Evolutionary conservation across 2,113 vertebrate genomes (phyloP), one percentile per base, ranked within the genome.

Genomic region (Notiomystis cincta): DNA sequence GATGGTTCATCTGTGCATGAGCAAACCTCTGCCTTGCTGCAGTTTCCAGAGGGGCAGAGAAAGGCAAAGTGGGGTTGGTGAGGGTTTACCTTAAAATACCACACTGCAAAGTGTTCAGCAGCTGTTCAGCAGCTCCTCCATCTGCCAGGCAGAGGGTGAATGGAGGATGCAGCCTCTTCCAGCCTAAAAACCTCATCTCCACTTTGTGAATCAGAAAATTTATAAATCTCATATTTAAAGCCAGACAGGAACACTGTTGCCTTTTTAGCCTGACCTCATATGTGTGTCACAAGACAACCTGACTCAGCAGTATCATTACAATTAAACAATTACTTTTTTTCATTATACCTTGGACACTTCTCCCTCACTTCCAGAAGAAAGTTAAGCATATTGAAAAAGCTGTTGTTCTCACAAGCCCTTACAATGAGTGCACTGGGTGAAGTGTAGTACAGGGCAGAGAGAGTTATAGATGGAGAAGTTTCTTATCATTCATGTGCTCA

Each of bases 201-300:
- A 5, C 9, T 9, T 28, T 16, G 9, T 38, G 23, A 75, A 35
- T 38, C 1, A 2, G n/a, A 28, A 23, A 33, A 7, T 66, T 50
- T 67, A 23, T 7, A 48, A 4, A 53, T 58, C 23, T 7, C n/a
- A 22, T 45, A 58, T 21, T 93, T 87, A 86, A 82, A 72, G 28
- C 19, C 58, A 86, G n/a, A 40, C 2, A 3, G 27, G 15, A 82
- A 15, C 27, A 53, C 6, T 0, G 0, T 22, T 76, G 22, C 9
- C 18, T 13, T 70, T 76, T 69, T 27, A 62, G 30, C 33, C 35
- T 38, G 25, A 38, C 27, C 10, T 47, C 14, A 4, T 44, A 6
- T 13, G 4, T 33, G 15, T 1, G 0, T 35, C 37, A 30, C 20
- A 66, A 72, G 31, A 24, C 27, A 88, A 28, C 10, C n/a, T 45